Base-by-base conservation (phyloP, 2,888 invertebrate species). In the Ypsolopha sequella region DNA sequence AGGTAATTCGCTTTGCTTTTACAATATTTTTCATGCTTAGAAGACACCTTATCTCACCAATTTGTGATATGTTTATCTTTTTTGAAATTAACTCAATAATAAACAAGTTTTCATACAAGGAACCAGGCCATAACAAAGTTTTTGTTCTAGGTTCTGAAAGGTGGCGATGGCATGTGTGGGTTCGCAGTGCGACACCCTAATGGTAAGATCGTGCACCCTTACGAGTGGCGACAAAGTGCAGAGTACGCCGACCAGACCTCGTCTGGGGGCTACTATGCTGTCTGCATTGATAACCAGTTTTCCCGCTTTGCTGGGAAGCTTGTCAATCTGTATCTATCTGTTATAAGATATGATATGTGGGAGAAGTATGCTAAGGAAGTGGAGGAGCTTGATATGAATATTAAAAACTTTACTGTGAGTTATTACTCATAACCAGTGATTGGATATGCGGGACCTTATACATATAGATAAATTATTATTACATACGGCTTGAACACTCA, bases 161-260 rank as follows among this genome's bases (percentile, higher is more conserved):
- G 97, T 6, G 97, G 97, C 14, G 97, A 97, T 82, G 95, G 96
- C 8, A 96, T 95, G 91, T 96, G 96, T 54, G 97, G 96, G 1
- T 95, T 97, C 70, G 95, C 95, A 0, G 94, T 97, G 0, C 89
- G 95, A 54, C 93, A 96, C 77, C 96, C 97, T 0, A 89, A 91
- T 51, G 95, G 95, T 0, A 88, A 92, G 68, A 90, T 95, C 59
- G 95, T 96, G 6, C 93, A 94, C 66, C 96, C 96, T 0, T 97
- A 97, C 68, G 93, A 95, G 65, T 97, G 96, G 96, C 91, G 93
- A 68, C 89, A 94, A n/a, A 94, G 91, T 59, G 92, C 95, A 0
- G 96, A 96, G 70, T 96, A 96, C 62, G 95, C 96, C 51, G 96
- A 96, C 66, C 92, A 92, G 65, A 86, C 91, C 0, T 91, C 93